Evolutionary conservation across 2,888 invertebrate species (phyloP).

Genomic region (Nomada flava): DNA sequence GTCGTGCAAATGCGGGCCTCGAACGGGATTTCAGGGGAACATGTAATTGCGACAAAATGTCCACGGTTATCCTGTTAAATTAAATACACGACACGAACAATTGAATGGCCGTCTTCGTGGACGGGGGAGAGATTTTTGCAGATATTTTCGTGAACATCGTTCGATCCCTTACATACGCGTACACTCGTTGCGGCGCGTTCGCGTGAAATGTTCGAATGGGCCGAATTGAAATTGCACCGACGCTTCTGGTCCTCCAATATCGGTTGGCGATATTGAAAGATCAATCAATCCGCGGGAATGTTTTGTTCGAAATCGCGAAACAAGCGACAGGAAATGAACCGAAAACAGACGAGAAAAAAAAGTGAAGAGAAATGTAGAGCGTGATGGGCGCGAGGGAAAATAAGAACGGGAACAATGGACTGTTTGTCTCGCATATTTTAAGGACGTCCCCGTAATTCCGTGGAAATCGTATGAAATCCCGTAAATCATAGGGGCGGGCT

Average conservation of each 20-base stretch:
- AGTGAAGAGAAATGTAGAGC: not conserved
- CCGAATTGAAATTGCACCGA: constrained; percentile 20
- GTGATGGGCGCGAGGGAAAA: not conserved
- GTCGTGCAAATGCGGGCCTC: not conserved
- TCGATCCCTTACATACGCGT: not conserved
- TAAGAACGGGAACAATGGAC: not conserved
- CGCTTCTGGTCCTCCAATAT: constrained; percentile 1
- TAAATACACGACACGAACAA: too few species aligned
- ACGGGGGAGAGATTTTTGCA: not conserved
- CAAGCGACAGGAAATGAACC: not conserved
- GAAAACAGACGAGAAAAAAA: not conserved
- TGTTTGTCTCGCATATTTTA: not conserved
- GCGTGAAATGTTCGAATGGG: constrained; percentile 10
- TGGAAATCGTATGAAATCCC: constrained; percentile 10
- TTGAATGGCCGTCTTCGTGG: too few species aligned
- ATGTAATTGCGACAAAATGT: too few species aligned
- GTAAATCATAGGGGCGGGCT: constrained; percentile 8
- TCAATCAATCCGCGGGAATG: not conserved
- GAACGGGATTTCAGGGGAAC: not conserved
- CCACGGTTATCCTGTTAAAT: too few species aligned
- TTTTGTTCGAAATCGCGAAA: not conserved
- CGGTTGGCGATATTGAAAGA: constrained; percentile 4
- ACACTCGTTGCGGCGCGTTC: not conserved
- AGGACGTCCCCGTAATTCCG: not conserved
- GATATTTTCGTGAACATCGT: not conserved